These are phyloP conservation scores for Syngnathus rostellatus DNA, from an alignment of 2,797 vertebrate species.

Conservation along the genomic window DNA sequence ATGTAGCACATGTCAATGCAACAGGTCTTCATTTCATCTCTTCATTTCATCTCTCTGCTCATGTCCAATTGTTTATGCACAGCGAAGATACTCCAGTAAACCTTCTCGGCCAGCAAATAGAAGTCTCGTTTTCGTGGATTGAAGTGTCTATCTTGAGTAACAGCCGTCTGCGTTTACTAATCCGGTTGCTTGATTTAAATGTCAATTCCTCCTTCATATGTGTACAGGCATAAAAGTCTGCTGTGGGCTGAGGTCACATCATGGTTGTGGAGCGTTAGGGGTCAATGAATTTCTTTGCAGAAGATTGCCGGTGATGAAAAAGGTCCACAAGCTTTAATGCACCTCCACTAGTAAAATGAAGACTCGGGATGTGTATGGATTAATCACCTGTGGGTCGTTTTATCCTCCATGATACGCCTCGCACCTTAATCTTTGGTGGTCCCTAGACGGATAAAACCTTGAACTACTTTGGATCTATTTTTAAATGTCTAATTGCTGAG, in stretches of 20 bases:
- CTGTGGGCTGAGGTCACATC: constrained; percentile 38
- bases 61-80: background rate
- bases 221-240: constrained; percentile 36
- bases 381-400: constrained; percentile 37
- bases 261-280: constrained; percentile 7
- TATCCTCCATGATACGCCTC: constrained; percentile 24
- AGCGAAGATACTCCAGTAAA: background rate
- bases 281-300: background rate
- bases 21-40: background rate
- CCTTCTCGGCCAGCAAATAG: background rate
- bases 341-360: constrained; percentile 42
- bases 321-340: constrained; percentile 36
- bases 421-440: constrained; percentile 19
- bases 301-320: constrained; percentile 21
- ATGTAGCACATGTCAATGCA: background rate
- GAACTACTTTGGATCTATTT: constrained; percentile 19
- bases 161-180: constrained; percentile 54
- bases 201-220: constrained; percentile 52
- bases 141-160: constrained; percentile 50
- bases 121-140: constrained; percentile 40
- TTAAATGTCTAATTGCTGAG: constrained; percentile 16
- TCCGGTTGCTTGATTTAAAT: constrained; percentile 57
- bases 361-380: constrained; percentile 35
- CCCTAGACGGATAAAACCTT: constrained; percentile 23
- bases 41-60: background rate